Evolutionary conservation across 2,797 vertebrate genomes (phyloP).

Genomic region (Taeniopygia guttata): DNA sequence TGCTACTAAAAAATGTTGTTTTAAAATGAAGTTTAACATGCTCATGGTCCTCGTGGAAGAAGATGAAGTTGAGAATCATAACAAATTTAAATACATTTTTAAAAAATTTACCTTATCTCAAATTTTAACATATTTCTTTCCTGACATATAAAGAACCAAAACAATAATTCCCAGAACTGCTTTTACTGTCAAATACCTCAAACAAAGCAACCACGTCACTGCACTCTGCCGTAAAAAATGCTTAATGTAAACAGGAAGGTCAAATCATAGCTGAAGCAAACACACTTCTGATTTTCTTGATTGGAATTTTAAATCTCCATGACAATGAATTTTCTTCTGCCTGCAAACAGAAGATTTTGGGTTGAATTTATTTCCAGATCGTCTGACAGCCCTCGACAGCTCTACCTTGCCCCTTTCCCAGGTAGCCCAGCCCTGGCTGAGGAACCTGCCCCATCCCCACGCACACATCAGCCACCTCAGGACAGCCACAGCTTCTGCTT

Average conservation of each 20-base stretch:
- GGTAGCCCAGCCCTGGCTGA: neutral
- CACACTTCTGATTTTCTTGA: neutral
- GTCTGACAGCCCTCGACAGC: neutral
- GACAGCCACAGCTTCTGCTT: neutral
- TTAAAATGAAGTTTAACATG: neutral
- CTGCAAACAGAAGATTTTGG: neutral
- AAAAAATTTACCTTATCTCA: neutral
- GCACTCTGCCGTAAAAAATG: neutral
- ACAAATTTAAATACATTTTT: neutral
- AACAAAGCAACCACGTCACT: slow-evolving; percentile 30
- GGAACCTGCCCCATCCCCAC: neutral
- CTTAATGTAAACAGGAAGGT: slow-evolving; percentile 57
- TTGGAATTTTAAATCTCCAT: neutral
- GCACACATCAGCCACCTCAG: neutral
- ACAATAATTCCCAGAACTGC: neutral
- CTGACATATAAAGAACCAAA: neutral
- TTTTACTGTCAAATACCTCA: neutral
- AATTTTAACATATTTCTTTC: neutral
- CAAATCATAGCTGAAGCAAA: slow-evolving; percentile 17
- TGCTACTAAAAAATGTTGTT: neutral
- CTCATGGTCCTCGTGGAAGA: neutral
- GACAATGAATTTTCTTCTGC: neutral
- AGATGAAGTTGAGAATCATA: neutral
- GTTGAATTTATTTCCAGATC: neutral
- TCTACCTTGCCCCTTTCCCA: neutral